A percentile compares a stretch with the other conserved stretches of the same genome.
Evolutionary conservation across 2,888 invertebrate genomes (phyloP).

Genomic region (Caenorhabditis sp.): DNA sequence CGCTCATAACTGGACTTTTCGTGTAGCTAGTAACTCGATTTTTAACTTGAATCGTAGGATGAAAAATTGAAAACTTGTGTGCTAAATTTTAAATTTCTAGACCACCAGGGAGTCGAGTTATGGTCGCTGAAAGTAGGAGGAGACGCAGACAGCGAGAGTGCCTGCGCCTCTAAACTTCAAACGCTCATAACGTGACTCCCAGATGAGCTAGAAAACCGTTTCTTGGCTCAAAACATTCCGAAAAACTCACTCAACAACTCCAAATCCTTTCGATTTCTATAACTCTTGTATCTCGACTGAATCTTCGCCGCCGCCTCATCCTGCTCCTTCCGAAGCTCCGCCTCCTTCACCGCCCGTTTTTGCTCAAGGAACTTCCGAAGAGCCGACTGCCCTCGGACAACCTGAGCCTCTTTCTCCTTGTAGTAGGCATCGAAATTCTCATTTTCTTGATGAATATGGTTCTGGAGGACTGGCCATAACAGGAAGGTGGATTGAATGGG

Average conservation of each 20-base stretch:
- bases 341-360: constrained; percentile 51
- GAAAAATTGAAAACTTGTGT: too few relatives aligned
- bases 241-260: constrained; percentile 70
- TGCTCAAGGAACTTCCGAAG: constrained; percentile 59
- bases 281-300: constrained; percentile 70
- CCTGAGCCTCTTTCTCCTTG: constrained; percentile 63
- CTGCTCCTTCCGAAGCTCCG: constrained; percentile 49
- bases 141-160: too few relatives aligned
- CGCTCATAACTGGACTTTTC: too few relatives aligned
- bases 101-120: too few relatives aligned
- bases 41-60: too few relatives aligned
- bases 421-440: constrained; percentile 67
- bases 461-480: constrained; percentile 31
- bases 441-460: constrained; percentile 60
- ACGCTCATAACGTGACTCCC: not conserved
- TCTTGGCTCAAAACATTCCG: not conserved
- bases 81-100: too few relatives aligned
- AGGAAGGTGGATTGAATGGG: constrained; percentile 23
- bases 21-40: too few relatives aligned
- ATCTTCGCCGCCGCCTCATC: constrained; percentile 72
- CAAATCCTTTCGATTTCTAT: constrained; percentile 67
- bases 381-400: constrained; percentile 64
- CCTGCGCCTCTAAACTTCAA: too few relatives aligned
- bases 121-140: too few relatives aligned
- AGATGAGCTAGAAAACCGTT: not conserved